Evolutionary conservation across 2,113 vertebrate genomes (phyloP), one percentile per base, ranked within the genome.

Genomic region (Dinomys branickii): DNA sequence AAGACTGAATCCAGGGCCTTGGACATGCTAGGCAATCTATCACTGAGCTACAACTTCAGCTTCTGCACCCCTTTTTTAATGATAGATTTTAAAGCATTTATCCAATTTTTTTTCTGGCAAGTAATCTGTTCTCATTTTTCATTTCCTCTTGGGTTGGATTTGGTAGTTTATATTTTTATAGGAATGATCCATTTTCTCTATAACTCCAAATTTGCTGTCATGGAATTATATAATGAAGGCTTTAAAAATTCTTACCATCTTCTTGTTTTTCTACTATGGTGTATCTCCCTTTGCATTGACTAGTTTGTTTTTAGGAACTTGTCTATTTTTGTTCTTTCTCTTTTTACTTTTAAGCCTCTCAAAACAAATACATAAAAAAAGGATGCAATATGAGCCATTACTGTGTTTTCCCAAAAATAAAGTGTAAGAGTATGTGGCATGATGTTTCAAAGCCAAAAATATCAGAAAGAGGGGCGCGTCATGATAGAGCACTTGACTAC

Each of bases 51-150:
- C 35, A 71, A 71, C n/a, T 71, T 35, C 35, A 17, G n/a, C 33
- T 17, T 19, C 20, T 41, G 69, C 9, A 10, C 41, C 69, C 75
- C 12, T 44, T 69, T 85, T 56, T 56, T 61, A 88, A 83, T 63
- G 61, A 50, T 33, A 92, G 22, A 84, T 56, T 88, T 94, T 50
- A 16, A 92, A 71, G 69, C 19, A 87, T 38, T 30, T 96, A 69
- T 91, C 56, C 26, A 28, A 77, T 87, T 78, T 91, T 22, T 91
- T 59, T 58, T 59, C 58, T 77, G 75, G 24, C 83, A 77, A 83
- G 26, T 87, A 87, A 94, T 65, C 59, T 92, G 3, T 47, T 69
- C 77, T 54, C 19, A 22, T 69, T 91, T 96, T 94, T 94, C 17
- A 26, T 88, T 88, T 88, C 58, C 78, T 69, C 35, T 88, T 63